Evolutionary conservation across 2,113 vertebrate genomes (phyloP), one percentile per base, ranked within the genome.

Genomic region (Psettodes erumei): DNA sequence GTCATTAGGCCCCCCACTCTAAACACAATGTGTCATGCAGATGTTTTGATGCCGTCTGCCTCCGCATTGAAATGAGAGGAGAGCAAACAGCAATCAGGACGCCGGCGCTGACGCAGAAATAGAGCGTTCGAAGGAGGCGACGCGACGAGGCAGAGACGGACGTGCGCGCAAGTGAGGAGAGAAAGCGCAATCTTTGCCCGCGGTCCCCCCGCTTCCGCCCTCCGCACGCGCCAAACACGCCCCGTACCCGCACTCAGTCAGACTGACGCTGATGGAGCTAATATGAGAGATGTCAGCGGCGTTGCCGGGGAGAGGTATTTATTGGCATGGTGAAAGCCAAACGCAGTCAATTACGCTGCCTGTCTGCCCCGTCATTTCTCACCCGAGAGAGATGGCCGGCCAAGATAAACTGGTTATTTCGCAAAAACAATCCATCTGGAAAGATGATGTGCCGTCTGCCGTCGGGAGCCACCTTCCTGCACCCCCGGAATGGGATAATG

Each of bases 321-420:
- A 76, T 81, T 90, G 90, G 85, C 62, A 74, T 80, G 90, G 88
- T 87, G 86, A 91, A 92, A 93, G 91, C 86, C 87, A 94, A 94
- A 92, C 71, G 71, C 66, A 86, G 90, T 93, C 92, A 93, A 93
- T 93, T 94, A 93, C 79, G 69, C 75, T 73, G 56, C 83, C 88
- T 91, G 89, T 91, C 92, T 89, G 83, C 56, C 83, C 90, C 77
- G 89, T 93, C 84, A 92, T 94, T 91, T 66, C 73, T 91, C 90
- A 90, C 79, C n/a, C 79, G 78, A 90, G 89, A 93, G 78, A 88
- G 91, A 92, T 88, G 81, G 83, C 75, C 67, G 16, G 82, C 75
- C 69, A 81, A 80, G 90, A 94, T 89, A 92, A 92, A 93, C 88
- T 85, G 82, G 89, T 87, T 91, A 92, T 91, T 91, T 86, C 82